Evolutionary conservation across 2,888 invertebrate species (phyloP).

Genomic region (Aelia acuminata): DNA sequence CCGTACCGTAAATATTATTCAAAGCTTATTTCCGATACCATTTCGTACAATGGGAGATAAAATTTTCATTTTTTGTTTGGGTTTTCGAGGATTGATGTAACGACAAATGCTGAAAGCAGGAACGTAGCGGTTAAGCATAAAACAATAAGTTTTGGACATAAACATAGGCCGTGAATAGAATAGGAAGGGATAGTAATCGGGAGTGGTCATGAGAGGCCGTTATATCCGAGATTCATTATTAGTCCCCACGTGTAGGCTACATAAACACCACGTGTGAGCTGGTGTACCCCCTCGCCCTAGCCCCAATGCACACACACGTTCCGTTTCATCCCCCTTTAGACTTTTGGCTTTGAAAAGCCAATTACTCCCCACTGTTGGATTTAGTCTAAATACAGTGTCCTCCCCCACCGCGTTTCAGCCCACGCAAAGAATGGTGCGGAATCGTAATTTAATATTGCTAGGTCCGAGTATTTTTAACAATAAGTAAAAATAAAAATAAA

Average conservation of each 20-base stretch:
- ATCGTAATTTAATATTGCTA: not conserved
- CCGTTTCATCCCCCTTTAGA: not conserved
- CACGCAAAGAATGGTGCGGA: not conserved
- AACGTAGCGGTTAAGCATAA: not conserved
- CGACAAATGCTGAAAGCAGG: not conserved
- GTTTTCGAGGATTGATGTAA: not conserved
- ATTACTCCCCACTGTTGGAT: not conserved
- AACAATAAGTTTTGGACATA: constrained; percentile 3
- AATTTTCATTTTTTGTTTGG: not conserved
- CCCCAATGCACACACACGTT: not conserved
- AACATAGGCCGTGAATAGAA: constrained; percentile 22
- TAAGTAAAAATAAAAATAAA: too few relatives aligned
- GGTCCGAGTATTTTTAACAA: not conserved
- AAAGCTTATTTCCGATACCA: too few relatives aligned
- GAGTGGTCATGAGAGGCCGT: not conserved
- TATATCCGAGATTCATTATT: constrained; percentile 22
- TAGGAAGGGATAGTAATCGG: not conserved
- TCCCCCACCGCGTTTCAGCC: not conserved
- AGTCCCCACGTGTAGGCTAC: constrained; percentile 22
- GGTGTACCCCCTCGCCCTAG: not conserved
- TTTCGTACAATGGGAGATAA: not conserved
- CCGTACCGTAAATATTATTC: too few relatives aligned
- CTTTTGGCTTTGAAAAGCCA: constrained; percentile 28
- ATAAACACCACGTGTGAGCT: constrained; percentile 36
- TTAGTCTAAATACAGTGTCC: not conserved